Conservation (phyloP, 2,888 invertebrate species). For the Melangyna quadrimaculata region DNA sequence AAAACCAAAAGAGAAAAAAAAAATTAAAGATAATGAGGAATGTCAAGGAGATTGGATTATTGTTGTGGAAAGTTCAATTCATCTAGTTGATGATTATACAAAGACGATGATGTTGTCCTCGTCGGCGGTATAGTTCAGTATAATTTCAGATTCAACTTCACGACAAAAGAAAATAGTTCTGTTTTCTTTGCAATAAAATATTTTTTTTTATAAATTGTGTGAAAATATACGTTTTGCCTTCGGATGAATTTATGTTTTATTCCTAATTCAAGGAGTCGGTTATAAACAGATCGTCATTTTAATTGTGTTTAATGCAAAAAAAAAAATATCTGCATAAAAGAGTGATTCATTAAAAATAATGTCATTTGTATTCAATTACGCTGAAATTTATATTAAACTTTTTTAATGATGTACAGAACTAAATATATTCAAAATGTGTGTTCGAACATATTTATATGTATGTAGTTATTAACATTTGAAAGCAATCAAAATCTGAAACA, state of each 20-base stretch:
- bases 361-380: no score
- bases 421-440: no score
- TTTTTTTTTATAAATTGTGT: background rate
- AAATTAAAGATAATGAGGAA: constrained; percentile 53
- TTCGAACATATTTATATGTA: no score
- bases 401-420: no score
- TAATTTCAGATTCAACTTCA: background rate
- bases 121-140: background rate
- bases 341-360: no score
- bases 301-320: no score
- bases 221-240: background rate
- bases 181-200: background rate
- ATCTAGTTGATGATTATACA: constrained; percentile 17
- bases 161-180: background rate
- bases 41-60: constrained; percentile 64
- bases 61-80: constrained; percentile 63
- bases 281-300: no score
- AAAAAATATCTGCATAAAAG: no score
- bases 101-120: background rate
- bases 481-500: no score
- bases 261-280: background rate
- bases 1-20: constrained; percentile 15
- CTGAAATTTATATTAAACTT: no score
- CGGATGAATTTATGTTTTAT: background rate
- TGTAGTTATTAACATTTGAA: no score